Evolutionary conservation across 2,113 vertebrate genomes (phyloP), one percentile per base, ranked within the genome.

Genomic region (Ochotona curzoniae): DNA sequence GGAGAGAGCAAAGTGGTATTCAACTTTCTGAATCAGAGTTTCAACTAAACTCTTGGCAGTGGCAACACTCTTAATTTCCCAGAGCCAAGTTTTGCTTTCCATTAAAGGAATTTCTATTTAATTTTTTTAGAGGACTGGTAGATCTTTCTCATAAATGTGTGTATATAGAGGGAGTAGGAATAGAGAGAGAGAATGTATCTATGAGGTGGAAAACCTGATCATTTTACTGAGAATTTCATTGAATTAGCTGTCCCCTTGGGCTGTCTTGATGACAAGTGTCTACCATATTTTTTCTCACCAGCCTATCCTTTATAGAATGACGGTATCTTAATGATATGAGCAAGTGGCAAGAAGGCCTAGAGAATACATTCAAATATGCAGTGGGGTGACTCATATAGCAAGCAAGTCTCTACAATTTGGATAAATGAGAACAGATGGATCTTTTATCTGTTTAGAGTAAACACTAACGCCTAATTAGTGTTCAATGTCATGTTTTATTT

Each of bases 171-270:
- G 28, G 7, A 1, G 20, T 11, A 64, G 8, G 63, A 10, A 79
- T 9, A 75, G 23, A n/a, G 12, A 61, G 18, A 74, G 17, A 66
- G 10, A 44, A 25, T 83, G 1, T 30, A 44, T 64, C 8, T 57
- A 54, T 35, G 70, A 75, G 11, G 67, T 32, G 87, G 35, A 71
- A 87, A 89, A 20, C 25, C 20, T 70, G 2, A 15, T 89, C 44
- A 38, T 70, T 38, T 84, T 66, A 38, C 35, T 83, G 23, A 83
- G n/a, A 18, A 23, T 70, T 70, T 67, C 57, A 23, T 75, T 71
- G 35, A 28, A 15, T 91, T 89, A 87, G 38, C 32, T 17, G 86
- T 84, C 74, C 51, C 28, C 83, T 92, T 88, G 49, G 47, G 20
- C 10, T 17, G 30, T 74, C n/a, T 38, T 83, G 30, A 38, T 21